phyloP scores from a whole-genome alignment of 2,797 vertebrate genomes.

The Rachycentron canadum region DNA sequence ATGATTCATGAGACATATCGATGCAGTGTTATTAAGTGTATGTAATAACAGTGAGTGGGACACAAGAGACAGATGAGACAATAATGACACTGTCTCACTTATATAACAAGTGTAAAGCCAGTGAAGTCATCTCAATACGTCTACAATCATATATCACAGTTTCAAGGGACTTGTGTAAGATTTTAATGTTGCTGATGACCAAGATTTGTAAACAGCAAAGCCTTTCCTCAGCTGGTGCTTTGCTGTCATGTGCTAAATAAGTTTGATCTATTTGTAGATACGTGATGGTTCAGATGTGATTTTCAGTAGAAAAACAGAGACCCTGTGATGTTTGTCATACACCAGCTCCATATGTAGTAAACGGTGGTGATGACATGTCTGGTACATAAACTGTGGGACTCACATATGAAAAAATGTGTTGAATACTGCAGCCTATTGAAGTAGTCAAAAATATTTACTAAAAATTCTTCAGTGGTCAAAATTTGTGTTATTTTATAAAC shows the following conservation, averaged over 20 bases:
- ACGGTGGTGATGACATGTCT: constrained; percentile 21
- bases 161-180: constrained; percentile 20
- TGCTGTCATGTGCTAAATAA: constrained; percentile 49
- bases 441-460: not conserved
- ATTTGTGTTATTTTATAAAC: not conserved
- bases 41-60: constrained; percentile 50
- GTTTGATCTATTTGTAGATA: constrained; percentile 59
- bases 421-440: constrained; percentile 40
- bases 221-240: constrained; percentile 48
- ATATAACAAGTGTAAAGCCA: constrained; percentile 38
- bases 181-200: constrained; percentile 31
- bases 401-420: not conserved
- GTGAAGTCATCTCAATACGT: constrained; percentile 18
- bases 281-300: constrained; percentile 52
- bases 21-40: constrained; percentile 60
- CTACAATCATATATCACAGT: constrained; percentile 15
- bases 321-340: constrained; percentile 38
- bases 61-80: constrained; percentile 44
- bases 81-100: constrained; percentile 34
- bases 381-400: constrained; percentile 30
- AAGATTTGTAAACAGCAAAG: constrained; percentile 41
- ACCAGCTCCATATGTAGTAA: constrained; percentile 13
- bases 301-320: constrained; percentile 39
- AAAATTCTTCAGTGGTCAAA: not conserved
- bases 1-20: constrained; percentile 63